Evolutionary conservation across 1,140 invertebrate genomes (phyloP), one percentile per base, ranked within the genome.

Genomic region (Leptinotarsa texana): DNA sequence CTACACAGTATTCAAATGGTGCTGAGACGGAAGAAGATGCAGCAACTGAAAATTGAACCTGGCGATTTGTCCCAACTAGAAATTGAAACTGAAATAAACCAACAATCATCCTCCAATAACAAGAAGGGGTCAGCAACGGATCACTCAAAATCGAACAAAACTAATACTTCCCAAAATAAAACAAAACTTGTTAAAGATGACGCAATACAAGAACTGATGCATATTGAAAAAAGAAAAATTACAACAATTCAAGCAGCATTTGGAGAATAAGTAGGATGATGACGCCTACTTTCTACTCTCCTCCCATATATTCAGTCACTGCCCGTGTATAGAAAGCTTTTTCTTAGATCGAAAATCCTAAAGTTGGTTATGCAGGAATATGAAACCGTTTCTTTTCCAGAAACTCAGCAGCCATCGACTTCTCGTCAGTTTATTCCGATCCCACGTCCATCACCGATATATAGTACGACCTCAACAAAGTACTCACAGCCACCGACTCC

Each of bases 161-260:
- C 21, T 21, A 21, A 63, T 63, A 1, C 63, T 63, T 18, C 22
- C 13, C 63, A 63, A 63, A 63, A 24, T 1, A 63, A 63, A 63
- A 18, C 63, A 22, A 63, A 63, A 63, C 13, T 63, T 63, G 63
- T 63, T 24, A 24, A 63, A 63, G 18, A 63, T 22, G 63, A 24
- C 63, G 63, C 63, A 21, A 63, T 63, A 21, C 22, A 63, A 63
- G 21, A 15, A 63, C 63, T 63, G 13, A 63, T 63, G 63, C 63
- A 63, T 63, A 63, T 63, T 63, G 22, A 63, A 63, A 63, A n/a
- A 63, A 63, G 63, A 63, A 63, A 63, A 63, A 63, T 63, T 24
- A 18, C 57, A 61, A 61, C 13, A 61, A 17, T 61, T 61, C 5
- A 61, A 61, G 63, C 63, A 63, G 63, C 63, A 63, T 63, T 63